phyloP scores from a whole-genome alignment of 2,888 invertebrate genomes.

The Chorisops tibialis region DNA sequence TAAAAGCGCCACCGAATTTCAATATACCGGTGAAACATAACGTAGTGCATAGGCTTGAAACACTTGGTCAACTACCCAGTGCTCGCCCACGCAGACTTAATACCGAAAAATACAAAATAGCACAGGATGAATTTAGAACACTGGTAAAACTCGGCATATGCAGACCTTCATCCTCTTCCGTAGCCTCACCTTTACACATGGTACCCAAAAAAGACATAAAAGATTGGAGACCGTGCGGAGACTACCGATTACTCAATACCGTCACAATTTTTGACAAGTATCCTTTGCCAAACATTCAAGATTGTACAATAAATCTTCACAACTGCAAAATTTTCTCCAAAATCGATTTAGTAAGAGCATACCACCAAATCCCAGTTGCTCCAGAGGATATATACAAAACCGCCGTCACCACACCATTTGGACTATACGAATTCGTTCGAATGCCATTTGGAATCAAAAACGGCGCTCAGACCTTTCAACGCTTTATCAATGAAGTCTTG shows the following conservation, averaged over 20 bases:
- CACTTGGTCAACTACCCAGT: conserved; percentile 22
- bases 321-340: neutral
- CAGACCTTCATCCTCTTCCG: conserved; percentile 18
- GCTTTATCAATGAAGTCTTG: too few relatives aligned
- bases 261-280: neutral
- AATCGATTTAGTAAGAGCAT: neutral
- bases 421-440: too few relatives aligned
- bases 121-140: conserved; percentile 28
- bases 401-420: conserved; percentile 8
- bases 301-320: neutral
- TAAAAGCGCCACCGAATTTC: too few relatives aligned
- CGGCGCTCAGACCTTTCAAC: too few relatives aligned
- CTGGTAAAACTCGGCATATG: conserved; percentile 27
- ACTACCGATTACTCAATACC: neutral
- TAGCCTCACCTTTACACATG: conserved; percentile 28
- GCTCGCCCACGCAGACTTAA: conserved; percentile 28
- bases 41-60: neutral
- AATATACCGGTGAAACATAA: too few relatives aligned
- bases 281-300: neutral
- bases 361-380: conserved; percentile 9
- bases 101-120: conserved; percentile 30
- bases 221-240: too few relatives aligned
- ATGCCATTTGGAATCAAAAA: too few relatives aligned
- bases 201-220: conserved; percentile 24
- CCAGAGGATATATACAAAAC: conserved; percentile 6